Percentiles rank a stretch among this genome's conserved stretches.
Evolutionary conservation across 2,113 vertebrate genomes (phyloP).

Genomic region (Triplophysa rosa): DNA sequence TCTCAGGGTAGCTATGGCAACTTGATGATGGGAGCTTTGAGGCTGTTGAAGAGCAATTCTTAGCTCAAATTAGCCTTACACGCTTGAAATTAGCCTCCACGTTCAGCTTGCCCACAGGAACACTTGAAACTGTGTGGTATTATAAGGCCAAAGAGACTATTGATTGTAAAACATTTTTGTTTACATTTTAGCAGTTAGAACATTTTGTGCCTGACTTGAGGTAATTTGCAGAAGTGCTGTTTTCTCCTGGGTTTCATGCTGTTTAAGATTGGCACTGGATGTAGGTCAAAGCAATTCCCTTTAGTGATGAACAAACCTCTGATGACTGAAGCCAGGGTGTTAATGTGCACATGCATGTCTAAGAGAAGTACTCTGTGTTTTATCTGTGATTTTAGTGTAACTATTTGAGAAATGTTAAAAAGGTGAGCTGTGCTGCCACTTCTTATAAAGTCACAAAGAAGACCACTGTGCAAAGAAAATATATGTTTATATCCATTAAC

Average conservation of each 20-base stretch:
- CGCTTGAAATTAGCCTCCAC: conserved; percentile 46
- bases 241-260: conserved; percentile 29
- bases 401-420: background rate
- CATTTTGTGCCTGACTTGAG: conserved; percentile 27
- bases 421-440: background rate
- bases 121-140: background rate
- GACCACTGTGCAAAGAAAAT: too few species aligned
- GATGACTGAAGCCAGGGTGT: conserved; percentile 20
- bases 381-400: conserved; percentile 32
- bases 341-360: conserved; percentile 37
- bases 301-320: conserved; percentile 49
- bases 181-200: background rate
- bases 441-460: background rate
- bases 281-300: conserved; percentile 63
- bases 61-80: conserved; percentile 40
- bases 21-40: conserved; percentile 59
- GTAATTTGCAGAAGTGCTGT: conserved; percentile 25
- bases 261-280: conserved; percentile 50
- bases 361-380: background rate
- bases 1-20: conserved; percentile 68
- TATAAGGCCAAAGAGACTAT: background rate
- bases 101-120: conserved; percentile 21
- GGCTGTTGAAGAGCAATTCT: conserved; percentile 49
- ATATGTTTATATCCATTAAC: too few species aligned
- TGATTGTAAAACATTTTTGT: conserved; percentile 1